A percentile compares a stretch with the other conserved stretches of the same genome.
Conservation (phyloP, 2,113 vertebrate species). For the Dicerorhinus sumatrensis region DNA sequence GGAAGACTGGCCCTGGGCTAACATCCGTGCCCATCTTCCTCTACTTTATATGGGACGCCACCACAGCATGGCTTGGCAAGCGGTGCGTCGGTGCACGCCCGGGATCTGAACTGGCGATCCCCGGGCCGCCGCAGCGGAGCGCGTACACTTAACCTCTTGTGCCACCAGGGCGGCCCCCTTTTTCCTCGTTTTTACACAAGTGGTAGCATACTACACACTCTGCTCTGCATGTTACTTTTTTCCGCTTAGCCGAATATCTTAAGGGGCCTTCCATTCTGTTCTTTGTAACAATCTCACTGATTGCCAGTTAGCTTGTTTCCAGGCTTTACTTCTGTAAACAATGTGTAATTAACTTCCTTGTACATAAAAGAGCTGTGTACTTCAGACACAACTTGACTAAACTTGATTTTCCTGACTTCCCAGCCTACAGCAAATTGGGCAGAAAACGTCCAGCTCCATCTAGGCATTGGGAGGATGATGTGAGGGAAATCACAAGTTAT, state of each 20-base stretch:
- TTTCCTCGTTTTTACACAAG: neutral
- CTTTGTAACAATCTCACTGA: neutral
- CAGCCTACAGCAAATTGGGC: neutral
- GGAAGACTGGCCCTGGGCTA: no score
- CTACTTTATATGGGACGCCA: no score
- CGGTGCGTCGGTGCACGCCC: no score
- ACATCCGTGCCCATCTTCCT: no score
- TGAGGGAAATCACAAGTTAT: neutral
- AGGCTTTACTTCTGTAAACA: neutral
- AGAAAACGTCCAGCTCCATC: neutral
- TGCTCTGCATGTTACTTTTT: neutral
- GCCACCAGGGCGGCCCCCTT: no score
- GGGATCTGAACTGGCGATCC: no score
- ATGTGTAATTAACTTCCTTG: neutral
- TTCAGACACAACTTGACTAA: slow-evolving; percentile 3
- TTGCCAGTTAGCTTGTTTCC: neutral
- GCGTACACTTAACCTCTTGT: no score
- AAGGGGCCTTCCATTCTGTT: neutral
- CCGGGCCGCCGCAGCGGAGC: no score
- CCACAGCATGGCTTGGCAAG: no score
- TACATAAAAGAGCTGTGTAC: neutral
- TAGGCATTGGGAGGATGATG: neutral
- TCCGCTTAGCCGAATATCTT: neutral
- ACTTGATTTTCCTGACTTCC: slow-evolving; percentile 40
- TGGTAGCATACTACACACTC: neutral